Evolutionary conservation across 2,888 invertebrate genomes (phyloP).

Genomic region (Microchrysa polita): DNA sequence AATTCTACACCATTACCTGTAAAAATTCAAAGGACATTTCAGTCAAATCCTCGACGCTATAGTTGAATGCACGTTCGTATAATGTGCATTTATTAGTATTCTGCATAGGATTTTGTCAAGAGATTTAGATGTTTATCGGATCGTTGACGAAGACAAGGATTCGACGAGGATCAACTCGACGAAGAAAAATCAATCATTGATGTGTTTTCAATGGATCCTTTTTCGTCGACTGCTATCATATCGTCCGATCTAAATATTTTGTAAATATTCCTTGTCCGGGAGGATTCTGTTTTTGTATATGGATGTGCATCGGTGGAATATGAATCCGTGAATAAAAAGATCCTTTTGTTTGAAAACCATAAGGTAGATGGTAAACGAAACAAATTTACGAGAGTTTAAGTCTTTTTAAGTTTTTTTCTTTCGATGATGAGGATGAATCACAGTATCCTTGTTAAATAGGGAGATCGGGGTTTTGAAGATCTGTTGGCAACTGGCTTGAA

Average conservation of each 20-base stretch:
- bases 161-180: no score
- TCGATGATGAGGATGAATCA: background rate
- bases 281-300: no score
- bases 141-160: no score
- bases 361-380: no score
- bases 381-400: no score
- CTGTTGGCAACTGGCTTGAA: no score
- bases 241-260: conserved; percentile 54
- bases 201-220: conserved; percentile 6
- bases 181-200: conserved; percentile 27
- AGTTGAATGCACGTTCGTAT: background rate
- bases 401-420: background rate
- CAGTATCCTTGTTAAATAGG: background rate
- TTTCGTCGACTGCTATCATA: conserved; percentile 50
- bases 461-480: no score
- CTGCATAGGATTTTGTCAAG: conserved; percentile 16
- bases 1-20: conserved; percentile 37
- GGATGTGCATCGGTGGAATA: no score
- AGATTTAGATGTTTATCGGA: conserved; percentile 2
- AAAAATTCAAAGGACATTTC: conserved; percentile 12
- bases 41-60: background rate
- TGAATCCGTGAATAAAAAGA: no score
- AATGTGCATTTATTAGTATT: conserved; percentile 32
- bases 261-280: conserved; percentile 49
- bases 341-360: no score